Conservation (phyloP, 2,113 vertebrate species). For the Indicator maculatus region DNA sequence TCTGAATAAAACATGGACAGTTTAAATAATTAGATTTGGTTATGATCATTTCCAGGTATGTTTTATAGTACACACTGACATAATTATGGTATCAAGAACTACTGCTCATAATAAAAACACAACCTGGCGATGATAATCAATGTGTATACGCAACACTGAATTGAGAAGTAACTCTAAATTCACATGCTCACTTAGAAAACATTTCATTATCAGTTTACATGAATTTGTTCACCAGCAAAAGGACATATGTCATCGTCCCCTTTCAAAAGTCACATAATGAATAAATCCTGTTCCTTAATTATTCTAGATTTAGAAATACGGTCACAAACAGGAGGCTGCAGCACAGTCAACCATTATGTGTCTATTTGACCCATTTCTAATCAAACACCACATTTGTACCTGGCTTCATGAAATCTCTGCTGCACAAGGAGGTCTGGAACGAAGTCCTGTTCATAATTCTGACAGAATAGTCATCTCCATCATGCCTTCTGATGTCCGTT, state of each 20-base stretch:
- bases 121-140: not conserved
- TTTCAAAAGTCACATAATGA: not conserved
- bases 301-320: not conserved
- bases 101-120: not conserved
- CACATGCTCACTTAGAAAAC: not conserved
- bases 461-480: conserved; percentile 6
- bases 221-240: not conserved
- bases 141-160: not conserved
- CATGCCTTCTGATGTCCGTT: conserved; percentile 34
- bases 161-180: not conserved
- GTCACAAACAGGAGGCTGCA: not conserved
- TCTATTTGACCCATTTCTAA: not conserved
- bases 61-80: not conserved
- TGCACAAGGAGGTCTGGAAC: not conserved
- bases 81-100: not conserved
- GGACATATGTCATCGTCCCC: not conserved
- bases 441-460: conserved; percentile 12
- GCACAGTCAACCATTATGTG: not conserved
- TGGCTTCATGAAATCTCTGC: conserved; percentile 49
- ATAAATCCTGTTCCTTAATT: not conserved
- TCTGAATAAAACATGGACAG: conserved; percentile 48
- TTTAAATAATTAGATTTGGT: not conserved
- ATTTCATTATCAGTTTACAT: not conserved
- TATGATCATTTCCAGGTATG: not conserved
- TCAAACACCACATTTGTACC: conserved; percentile 18